These are phyloP conservation scores for Hermatobates lingyangjiaoensis DNA, from an alignment of 1,140 invertebrate species.

Conservation along the genomic window DNA sequence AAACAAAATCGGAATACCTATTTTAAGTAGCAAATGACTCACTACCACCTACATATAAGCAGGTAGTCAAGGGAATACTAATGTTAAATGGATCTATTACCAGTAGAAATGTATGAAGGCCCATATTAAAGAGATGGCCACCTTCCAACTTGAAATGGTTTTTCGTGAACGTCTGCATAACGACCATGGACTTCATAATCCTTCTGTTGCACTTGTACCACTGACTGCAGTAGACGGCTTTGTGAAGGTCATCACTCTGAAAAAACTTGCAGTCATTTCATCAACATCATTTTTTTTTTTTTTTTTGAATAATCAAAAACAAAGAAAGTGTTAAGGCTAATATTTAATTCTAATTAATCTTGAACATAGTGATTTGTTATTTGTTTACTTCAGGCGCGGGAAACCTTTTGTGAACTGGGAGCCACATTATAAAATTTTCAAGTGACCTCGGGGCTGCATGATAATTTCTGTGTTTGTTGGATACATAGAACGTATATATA, in stretches of 20 bases:
- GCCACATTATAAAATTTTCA: too few species aligned
- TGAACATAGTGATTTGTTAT: too few species aligned
- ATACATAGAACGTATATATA: too few species aligned
- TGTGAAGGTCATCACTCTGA: constrained; percentile 10
- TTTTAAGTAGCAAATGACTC: background rate
- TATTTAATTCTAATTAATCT: too few species aligned
- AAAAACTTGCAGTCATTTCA: background rate
- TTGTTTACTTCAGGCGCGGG: too few species aligned
- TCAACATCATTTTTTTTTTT: background rate
- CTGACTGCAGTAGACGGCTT: constrained; percentile 5
- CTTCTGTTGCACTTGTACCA: constrained; percentile 10
- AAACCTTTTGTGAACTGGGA: too few species aligned
- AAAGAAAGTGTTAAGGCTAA: too few species aligned
- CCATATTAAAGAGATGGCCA: constrained; percentile 8
- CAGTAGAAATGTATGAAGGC: constrained; percentile 7
- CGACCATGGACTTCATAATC: constrained; percentile 6
- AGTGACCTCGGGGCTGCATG: too few species aligned
- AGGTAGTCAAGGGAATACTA: background rate
- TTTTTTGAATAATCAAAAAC: too few species aligned
- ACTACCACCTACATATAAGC: background rate
- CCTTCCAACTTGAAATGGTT: constrained; percentile 11
- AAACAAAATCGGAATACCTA: background rate
- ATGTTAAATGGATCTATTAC: background rate
- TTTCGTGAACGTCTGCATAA: constrained; percentile 11
- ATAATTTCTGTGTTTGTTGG: too few species aligned